Conservation (phyloP, 2,797 vertebrate genomes). For the Steatocranus sp. region DNA sequence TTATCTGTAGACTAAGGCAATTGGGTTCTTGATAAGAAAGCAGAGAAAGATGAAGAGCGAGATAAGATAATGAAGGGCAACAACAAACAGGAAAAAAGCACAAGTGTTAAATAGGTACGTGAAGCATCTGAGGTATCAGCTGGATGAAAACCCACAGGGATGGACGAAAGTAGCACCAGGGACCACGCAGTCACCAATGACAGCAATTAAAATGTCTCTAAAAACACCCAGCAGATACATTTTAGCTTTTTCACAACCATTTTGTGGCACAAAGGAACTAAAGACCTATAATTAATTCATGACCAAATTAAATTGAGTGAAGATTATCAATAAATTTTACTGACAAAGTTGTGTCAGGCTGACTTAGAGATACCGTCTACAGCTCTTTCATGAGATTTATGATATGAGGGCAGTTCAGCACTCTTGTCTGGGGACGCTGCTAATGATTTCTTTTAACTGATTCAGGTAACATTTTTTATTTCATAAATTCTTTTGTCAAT, state of each 20-base stretch:
- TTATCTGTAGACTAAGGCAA: background rate
- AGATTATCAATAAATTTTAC: background rate
- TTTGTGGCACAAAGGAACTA: background rate
- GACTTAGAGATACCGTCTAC: background rate
- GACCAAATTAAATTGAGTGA: background rate
- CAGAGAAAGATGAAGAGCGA: background rate
- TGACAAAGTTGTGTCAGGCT: background rate
- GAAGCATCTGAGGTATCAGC: background rate
- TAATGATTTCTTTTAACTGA: background rate
- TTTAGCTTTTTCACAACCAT: background rate
- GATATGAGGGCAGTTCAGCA: background rate
- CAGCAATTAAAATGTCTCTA: background rate
- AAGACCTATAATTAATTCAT: background rate
- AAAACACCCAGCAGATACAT: background rate
- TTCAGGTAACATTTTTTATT: background rate
- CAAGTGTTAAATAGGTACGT: background rate
- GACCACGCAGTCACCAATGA: background rate
- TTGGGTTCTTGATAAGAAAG: background rate
- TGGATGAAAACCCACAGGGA: background rate
- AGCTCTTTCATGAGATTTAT: background rate
- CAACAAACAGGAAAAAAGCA: background rate
- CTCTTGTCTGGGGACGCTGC: background rate
- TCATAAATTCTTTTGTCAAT: background rate
- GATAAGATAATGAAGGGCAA: background rate
- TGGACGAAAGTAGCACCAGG: background rate